Evolutionary conservation across 2,113 vertebrate species (phyloP), one percentile per base, ranked within the genome.

Genomic region (Bufo bufo): DNA sequence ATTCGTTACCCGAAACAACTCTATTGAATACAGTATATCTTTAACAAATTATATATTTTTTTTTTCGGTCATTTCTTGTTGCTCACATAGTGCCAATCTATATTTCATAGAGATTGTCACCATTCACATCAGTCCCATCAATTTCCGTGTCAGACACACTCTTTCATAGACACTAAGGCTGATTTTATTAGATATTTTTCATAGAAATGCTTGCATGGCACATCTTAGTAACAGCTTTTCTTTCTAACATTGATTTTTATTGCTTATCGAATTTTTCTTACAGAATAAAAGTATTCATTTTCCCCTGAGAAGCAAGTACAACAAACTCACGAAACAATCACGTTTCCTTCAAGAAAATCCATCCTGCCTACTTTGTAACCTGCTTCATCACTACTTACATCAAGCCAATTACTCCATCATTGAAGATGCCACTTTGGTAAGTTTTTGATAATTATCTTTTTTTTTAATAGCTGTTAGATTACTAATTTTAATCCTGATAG

Each of bases 221-320:
- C 33, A 33, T 33, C 33, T 33, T 33, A 33, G 33, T 33, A 33
- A 33, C 33, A 0, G 33, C 33, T 33, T 33, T 33, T 33, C 33
- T 33, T 33, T 7, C 52, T 7, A 54, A 54, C 10, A 6, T 54
- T 54, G 10, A 54, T 54, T 16, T 23, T 56, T 58, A n/a, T 58
- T 58, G 4, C n/a, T 3, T 8, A 33, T 80, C 59, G 17, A 2
- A n/a, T 75, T 17, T 63, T 45, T 50, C 3, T 90, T 92, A 90
- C 92, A 99, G 98, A 99, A 98, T 92, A 99, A 99, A 93, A 99
- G 96, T 58, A 95, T 99, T 79, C 98, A 99, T 92, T 97, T 99
- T 78, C 98, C 98, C 0, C 92, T 99, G 91, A 94, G 97, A 89
- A 99, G 97, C 95, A 99, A 99, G 91, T 99, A 99, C 91, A 98